These are phyloP conservation scores for Fistularia tabacaria DNA, from an alignment of 2,797 vertebrate species.

Conservation along the genomic window DNA sequence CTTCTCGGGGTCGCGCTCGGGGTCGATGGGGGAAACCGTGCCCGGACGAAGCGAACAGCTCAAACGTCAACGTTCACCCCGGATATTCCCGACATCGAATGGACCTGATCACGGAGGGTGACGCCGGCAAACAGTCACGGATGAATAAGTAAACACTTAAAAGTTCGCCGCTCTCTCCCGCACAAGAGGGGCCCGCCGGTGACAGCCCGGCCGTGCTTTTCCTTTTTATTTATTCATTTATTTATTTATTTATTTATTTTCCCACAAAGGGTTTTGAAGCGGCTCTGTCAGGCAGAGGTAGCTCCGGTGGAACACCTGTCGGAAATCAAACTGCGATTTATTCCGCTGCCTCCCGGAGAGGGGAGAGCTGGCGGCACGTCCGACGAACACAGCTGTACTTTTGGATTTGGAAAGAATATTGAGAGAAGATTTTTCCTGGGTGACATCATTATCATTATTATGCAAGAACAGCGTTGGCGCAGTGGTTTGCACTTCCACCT, in stretches of 20 bases:
- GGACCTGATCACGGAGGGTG: conserved; percentile 21
- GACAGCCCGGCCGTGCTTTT: conserved; percentile 55
- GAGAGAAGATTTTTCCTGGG: too few relatives aligned
- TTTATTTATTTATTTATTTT: too few relatives aligned
- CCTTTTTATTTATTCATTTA: too few relatives aligned
- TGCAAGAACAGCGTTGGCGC: too few relatives aligned
- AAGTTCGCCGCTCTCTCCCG: conserved; percentile 43
- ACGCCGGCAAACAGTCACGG: conserved; percentile 54
- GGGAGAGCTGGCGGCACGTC: conserved; percentile 1
- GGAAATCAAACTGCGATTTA: conserved; percentile 56
- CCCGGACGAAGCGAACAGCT: too few relatives aligned
- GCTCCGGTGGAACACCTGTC: conserved; percentile 55
- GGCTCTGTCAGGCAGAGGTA: conserved; percentile 52
- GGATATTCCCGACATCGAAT: conserved; percentile 9
- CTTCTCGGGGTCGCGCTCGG: too few relatives aligned
- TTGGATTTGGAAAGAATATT: too few relatives aligned
- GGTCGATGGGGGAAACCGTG: too few relatives aligned
- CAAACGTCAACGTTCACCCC: too few relatives aligned
- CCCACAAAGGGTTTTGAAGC: conserved; percentile 46
- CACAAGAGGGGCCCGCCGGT: conserved; percentile 35
- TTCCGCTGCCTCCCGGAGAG: conserved; percentile 40
- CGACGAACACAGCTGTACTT: too few relatives aligned
- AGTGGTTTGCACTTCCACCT: too few relatives aligned
- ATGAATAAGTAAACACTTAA: conserved; percentile 56
- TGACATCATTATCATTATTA: too few relatives aligned